Conservation (phyloP, 2,888 invertebrate species). For the Enchytraeus crypticus region DNA sequence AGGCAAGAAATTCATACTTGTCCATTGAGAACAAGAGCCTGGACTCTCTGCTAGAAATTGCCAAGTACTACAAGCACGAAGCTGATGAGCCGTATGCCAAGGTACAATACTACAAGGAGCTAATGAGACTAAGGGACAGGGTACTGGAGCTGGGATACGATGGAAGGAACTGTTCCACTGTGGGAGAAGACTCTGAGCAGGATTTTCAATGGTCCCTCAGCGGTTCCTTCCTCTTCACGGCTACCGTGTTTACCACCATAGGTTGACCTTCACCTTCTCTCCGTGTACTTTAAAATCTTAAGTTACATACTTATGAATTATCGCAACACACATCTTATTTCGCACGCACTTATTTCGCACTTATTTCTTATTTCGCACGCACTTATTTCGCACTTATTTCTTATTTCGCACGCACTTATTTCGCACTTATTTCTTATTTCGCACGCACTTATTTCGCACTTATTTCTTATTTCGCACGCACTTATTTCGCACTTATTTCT, state of each 20-base stretch:
- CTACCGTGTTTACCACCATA: conserved; percentile 47
- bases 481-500: too few species aligned
- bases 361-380: too few species aligned
- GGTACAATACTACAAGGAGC: background rate
- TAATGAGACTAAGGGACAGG: conserved; percentile 37
- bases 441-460: too few species aligned
- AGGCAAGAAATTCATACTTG: background rate
- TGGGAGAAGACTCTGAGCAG: conserved; percentile 37
- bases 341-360: too few species aligned
- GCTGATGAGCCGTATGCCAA: background rate
- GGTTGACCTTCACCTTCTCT: conserved; percentile 28
- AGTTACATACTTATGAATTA: too few species aligned
- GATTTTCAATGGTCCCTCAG: conserved; percentile 43
- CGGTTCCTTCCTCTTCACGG: conserved; percentile 45
- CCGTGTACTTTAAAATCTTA: too few species aligned
- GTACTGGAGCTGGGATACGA: conserved; percentile 42
- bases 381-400: too few species aligned
- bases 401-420: too few species aligned
- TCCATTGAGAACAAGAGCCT: background rate
- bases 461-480: too few species aligned
- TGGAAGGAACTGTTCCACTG: conserved; percentile 38
- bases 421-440: too few species aligned
- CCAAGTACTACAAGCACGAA: background rate
- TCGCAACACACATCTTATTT: too few species aligned
- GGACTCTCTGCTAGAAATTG: conserved; percentile 3